Conservation (phyloP, 2,888 invertebrate genomes). For the Drosophila robusta region DNA sequence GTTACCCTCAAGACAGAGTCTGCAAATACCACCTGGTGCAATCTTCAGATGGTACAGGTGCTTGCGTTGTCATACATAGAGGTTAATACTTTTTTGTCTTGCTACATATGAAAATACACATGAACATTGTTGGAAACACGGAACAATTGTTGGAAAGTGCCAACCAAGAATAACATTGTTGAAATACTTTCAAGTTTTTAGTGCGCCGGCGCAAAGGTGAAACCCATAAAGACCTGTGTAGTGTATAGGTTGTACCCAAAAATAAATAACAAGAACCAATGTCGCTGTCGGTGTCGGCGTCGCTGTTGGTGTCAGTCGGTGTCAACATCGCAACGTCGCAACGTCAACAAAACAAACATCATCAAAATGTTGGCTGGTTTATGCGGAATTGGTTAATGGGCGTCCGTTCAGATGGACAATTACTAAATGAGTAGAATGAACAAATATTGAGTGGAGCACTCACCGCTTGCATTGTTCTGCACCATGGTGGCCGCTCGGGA, state of each 20-base stretch:
- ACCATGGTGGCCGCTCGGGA: slow-evolving; percentile 96
- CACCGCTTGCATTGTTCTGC: slow-evolving; percentile 88
- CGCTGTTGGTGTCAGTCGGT: slow-evolving; percentile 9
- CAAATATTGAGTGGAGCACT: slow-evolving; percentile 54
- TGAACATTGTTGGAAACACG: slow-evolving; percentile 7
- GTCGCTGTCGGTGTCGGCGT: slow-evolving; percentile 16
- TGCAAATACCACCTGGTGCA: no score
- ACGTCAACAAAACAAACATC: slow-evolving; percentile 34
- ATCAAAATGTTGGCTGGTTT: slow-evolving; percentile 45
- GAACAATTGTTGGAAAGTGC: neutral
- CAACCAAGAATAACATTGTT: slow-evolving; percentile 38
- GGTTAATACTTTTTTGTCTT: neutral
- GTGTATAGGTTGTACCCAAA: slow-evolving; percentile 1
- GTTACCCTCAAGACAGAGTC: no score
- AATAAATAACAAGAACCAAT: slow-evolving; percentile 27
- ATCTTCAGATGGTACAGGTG: no score
- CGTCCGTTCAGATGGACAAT: slow-evolving; percentile 27
- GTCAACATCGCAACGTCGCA: slow-evolving; percentile 15
- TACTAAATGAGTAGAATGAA: slow-evolving; percentile 13
- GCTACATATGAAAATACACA: neutral
- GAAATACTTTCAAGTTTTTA: slow-evolving; percentile 48
- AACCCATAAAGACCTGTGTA: slow-evolving; percentile 56
- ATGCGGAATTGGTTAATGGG: slow-evolving; percentile 66
- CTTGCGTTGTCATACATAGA: no score
- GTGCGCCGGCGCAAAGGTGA: slow-evolving; percentile 63